A percentile compares a stretch with the other conserved stretches of the same genome.
These are phyloP conservation scores for Tipula vernalis DNA, from an alignment of 2,888 invertebrate genomes.

Conservation along the genomic window DNA sequence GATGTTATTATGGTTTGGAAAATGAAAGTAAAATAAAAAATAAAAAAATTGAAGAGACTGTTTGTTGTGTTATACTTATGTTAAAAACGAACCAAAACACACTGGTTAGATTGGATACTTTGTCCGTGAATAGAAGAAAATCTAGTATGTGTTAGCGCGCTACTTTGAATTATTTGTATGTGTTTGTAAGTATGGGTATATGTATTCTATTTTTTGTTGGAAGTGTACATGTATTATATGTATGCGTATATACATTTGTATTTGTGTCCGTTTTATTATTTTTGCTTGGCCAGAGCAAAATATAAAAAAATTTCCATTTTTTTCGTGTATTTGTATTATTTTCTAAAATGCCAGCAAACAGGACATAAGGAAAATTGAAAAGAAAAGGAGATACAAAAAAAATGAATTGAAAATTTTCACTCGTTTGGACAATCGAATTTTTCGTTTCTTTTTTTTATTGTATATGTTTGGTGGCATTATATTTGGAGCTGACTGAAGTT, in stretches of 20 bases:
- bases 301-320: background rate
- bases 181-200: background rate
- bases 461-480: background rate
- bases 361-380: conserved; percentile 4
- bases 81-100: background rate
- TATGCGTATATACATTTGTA: background rate
- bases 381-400: background rate
- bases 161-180: background rate
- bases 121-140: background rate
- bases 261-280: background rate
- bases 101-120: background rate
- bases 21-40: background rate
- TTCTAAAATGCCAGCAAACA: background rate
- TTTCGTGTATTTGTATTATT: background rate
- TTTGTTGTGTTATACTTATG: background rate
- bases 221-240: background rate
- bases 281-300: background rate
- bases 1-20: background rate
- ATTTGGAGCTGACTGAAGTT: background rate
- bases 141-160: background rate
- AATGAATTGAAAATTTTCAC: background rate
- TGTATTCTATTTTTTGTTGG: too few species aligned
- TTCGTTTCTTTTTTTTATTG: background rate
- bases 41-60: background rate
- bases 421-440: background rate